Base-by-base conservation (phyloP, 2,888 invertebrate species). In the Apotomis betuletana region DNA sequence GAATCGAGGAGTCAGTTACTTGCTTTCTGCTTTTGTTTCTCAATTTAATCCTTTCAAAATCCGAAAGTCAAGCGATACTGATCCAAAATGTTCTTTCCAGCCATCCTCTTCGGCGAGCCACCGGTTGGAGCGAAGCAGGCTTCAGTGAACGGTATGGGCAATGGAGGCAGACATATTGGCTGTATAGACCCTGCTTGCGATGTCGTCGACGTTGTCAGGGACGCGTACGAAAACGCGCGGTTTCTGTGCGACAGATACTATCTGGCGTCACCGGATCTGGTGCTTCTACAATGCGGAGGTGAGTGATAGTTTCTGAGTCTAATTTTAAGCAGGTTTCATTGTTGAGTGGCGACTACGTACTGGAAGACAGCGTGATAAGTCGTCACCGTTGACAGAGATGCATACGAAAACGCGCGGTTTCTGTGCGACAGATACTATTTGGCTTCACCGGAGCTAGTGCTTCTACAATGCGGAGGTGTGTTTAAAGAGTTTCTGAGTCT, bases 211-310 rank as follows among this genome's bases (percentile, higher is more conserved):
- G 98, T 99, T 4, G 97, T 99, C 36, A 94, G 95, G 79, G 99
- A 99, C 92, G 99, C 99, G 0, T 99, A 97, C 89, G 98, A 99
- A 87, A 99, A 99, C 92, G 99, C 99, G 0, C 94, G 98, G 77
- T 99, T 99, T 90, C 95, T 99, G 55, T 99, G 99, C 94, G 99
- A 99, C 87, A 96, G 99, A 90, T 99, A 99, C 91, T 99, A 99
- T 90, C 92, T 99, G 83, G 96, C 96, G 1, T 97, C 99, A 75
- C 99, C 99, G 0, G 97, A 97, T 76, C 90, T 99, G 64, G 94
- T 96, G 75, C 94, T 99, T 67, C 94, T 95, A 75, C 96, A 97
- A 87, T 94, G 96, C 81, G 97, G 97, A 85, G 95, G 97, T 96
- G 87, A 94, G 94, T 6, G 27, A 27, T 1, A 27, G 27, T 27